These are phyloP conservation scores for Drosophila auraria DNA, from an alignment of 1,140 invertebrate genomes.

Conservation along the genomic window DNA sequence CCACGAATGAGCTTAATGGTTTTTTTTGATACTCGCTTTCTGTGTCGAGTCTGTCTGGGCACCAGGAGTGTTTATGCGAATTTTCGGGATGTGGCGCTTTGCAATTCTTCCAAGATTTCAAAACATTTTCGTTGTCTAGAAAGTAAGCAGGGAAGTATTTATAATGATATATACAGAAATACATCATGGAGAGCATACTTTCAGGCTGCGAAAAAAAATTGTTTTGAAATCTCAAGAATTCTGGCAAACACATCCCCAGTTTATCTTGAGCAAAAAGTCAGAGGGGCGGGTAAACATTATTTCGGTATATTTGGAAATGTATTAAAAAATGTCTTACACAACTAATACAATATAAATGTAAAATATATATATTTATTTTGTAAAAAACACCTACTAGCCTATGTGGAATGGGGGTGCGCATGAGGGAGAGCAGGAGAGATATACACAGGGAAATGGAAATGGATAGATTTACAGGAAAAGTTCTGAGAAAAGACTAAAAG, in stretches of 20 bases:
- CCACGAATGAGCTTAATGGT: constrained; percentile 20
- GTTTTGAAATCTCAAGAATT: constrained; percentile 3
- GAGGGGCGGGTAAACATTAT: constrained; percentile 14
- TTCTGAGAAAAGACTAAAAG: background rate
- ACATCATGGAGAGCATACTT: background rate
- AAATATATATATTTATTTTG: constrained; percentile 34
- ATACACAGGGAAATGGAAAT: constrained; percentile 4
- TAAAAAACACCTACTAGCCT: constrained; percentile 73
- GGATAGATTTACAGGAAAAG: background rate
- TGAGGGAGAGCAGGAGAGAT: constrained; percentile 18
- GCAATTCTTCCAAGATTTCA: constrained; percentile 4
- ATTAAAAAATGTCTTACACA: constrained; percentile 57
- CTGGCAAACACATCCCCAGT: background rate
- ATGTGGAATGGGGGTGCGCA: constrained; percentile 36
- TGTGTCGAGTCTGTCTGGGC: constrained; percentile 20
- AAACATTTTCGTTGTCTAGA: background rate
- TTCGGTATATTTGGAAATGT: constrained; percentile 61
- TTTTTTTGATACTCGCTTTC: constrained; percentile 1
- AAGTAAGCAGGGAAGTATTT: constrained; percentile 12
- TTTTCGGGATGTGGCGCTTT: background rate
- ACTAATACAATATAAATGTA: constrained; percentile 66
- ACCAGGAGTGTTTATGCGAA: constrained; percentile 30
- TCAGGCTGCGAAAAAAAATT: background rate
- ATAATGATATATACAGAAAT: constrained; percentile 19
- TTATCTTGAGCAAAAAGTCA: constrained; percentile 25